These are phyloP conservation scores for Actinia equina DNA, from an alignment of 64 coral and sea anemone genomes.

Conservation along the genomic window DNA sequence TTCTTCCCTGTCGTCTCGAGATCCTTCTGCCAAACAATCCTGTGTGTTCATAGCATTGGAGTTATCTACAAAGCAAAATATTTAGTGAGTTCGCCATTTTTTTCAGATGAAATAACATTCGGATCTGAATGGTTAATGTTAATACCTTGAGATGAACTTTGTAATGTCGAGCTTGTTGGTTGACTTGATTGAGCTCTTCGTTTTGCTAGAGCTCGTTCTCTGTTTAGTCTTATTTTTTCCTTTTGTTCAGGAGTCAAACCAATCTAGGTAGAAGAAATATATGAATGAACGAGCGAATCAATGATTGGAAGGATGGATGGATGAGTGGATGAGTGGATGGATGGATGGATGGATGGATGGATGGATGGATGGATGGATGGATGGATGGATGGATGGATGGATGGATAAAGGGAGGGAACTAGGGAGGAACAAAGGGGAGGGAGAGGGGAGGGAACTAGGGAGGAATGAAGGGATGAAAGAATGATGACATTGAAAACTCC, in stretches of 20 bases:
- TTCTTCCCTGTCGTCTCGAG: background rate
- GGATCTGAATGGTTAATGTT: too few relatives aligned
- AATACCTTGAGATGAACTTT: background rate
- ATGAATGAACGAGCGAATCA: background rate
- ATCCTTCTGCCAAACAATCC: background rate
- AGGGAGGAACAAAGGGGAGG: too few relatives aligned
- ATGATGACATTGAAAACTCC: too few relatives aligned
- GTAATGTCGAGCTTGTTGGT: background rate
- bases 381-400: too few relatives aligned
- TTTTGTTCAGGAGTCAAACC: slow-evolving; percentile 53
- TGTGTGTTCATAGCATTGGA: background rate
- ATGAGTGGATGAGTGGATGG: too few relatives aligned
- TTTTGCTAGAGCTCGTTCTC: slow-evolving; percentile 45
- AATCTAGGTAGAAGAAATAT: background rate
- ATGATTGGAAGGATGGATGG: too few relatives aligned
- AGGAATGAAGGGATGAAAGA: too few relatives aligned
- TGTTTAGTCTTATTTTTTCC: slow-evolving; percentile 43
- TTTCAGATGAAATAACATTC: too few relatives aligned
- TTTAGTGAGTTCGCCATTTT: background rate
- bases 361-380: background rate
- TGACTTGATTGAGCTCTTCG: slow-evolving; percentile 21
- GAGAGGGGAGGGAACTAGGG: too few relatives aligned
- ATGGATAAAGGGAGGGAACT: too few relatives aligned
- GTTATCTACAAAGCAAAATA: background rate
- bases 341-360: too few relatives aligned